Percentiles rank a stretch among this genome's conserved stretches.
phyloP scores from a whole-genome alignment of 1,140 invertebrate genomes.

The Psix sp. region DNA sequence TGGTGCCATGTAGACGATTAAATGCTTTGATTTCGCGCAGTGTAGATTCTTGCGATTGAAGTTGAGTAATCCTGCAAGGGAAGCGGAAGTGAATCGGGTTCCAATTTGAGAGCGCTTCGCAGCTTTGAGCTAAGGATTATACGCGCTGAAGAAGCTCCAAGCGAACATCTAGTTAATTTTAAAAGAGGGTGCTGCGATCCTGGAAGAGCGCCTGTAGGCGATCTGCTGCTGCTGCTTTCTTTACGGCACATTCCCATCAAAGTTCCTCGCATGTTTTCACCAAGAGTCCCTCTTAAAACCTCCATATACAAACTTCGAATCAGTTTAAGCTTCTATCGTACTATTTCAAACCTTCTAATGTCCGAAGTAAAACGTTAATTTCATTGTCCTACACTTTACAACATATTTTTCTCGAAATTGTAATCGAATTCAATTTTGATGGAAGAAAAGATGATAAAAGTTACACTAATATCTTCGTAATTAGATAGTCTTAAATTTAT shows the following conservation, averaged over 20 bases:
- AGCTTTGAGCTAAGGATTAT: slow-evolving; percentile 56
- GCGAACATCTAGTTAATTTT: slow-evolving; percentile 58
- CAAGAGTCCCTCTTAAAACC: slow-evolving; percentile 32
- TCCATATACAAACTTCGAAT: slow-evolving; percentile 32
- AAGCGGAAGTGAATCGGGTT: slow-evolving; percentile 57
- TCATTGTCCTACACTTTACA: too few species aligned
- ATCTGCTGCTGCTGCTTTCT: slow-evolving; percentile 49
- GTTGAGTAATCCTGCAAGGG: slow-evolving; percentile 44
- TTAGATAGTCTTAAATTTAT: neutral
- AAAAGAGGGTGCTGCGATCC: slow-evolving; percentile 45
- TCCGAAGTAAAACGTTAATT: neutral
- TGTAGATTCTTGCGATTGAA: slow-evolving; percentile 38
- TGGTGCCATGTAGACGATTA: slow-evolving; percentile 25
- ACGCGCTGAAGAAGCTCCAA: slow-evolving; percentile 51
- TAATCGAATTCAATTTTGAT: too few species aligned
- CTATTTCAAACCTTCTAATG: too few species aligned
- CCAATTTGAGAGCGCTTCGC: slow-evolving; percentile 55
- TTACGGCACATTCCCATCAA: slow-evolving; percentile 45
- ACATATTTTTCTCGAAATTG: too few species aligned
- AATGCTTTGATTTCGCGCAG: slow-evolving; percentile 50
- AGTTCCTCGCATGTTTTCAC: slow-evolving; percentile 42
- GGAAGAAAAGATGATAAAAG: too few species aligned
- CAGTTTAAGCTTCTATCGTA: slow-evolving; percentile 27
- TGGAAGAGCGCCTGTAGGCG: slow-evolving; percentile 50
- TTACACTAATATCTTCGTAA: too few species aligned